These are phyloP conservation scores for Dunckerocampus dactyliophorus DNA, from an alignment of 2,113 vertebrate genomes.

Conservation along the genomic window DNA sequence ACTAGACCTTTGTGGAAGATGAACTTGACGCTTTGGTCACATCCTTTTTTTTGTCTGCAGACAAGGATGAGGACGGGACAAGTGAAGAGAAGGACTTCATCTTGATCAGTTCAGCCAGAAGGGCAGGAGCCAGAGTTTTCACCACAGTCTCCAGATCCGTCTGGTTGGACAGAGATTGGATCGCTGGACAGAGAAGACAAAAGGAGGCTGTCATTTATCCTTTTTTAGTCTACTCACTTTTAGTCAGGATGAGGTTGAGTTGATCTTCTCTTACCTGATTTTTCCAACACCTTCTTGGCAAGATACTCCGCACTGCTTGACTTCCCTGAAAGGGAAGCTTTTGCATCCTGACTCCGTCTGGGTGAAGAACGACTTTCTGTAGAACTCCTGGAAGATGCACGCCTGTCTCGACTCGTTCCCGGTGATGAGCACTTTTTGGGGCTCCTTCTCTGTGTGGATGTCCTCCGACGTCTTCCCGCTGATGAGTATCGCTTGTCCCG, in stretches of 20 bases:
- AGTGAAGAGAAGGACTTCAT: conserved; percentile 25
- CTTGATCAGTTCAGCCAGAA: conserved; percentile 59
- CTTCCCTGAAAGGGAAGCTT: not conserved
- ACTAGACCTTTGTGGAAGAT: too few relatives aligned
- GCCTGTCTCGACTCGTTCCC: not conserved
- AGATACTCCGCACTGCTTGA: conserved; percentile 20
- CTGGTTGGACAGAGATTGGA: conserved; percentile 39
- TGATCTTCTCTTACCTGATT: conserved; percentile 39
- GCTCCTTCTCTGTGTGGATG: not conserved
- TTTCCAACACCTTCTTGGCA: conserved; percentile 43
- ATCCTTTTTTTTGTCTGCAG: conserved; percentile 6
- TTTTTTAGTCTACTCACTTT: too few relatives aligned
- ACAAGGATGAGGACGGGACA: not conserved
- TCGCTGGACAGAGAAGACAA: conserved; percentile 19
- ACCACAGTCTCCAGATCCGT: conserved; percentile 48
- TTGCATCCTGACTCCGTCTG: not conserved
- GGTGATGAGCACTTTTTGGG: not conserved
- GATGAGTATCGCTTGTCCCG: not conserved
- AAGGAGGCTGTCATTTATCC: not conserved
- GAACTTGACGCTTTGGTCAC: not conserved
- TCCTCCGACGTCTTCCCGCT: not conserved
- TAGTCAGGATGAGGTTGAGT: not conserved
- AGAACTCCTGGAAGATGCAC: too few relatives aligned
- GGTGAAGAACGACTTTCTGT: not conserved
- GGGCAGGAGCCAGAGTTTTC: conserved; percentile 54